A percentile compares a stretch with the other conserved stretches of the same genome.
Conservation (phyloP, 2,113 vertebrate species). For the Semicossyphus pulcher region DNA sequence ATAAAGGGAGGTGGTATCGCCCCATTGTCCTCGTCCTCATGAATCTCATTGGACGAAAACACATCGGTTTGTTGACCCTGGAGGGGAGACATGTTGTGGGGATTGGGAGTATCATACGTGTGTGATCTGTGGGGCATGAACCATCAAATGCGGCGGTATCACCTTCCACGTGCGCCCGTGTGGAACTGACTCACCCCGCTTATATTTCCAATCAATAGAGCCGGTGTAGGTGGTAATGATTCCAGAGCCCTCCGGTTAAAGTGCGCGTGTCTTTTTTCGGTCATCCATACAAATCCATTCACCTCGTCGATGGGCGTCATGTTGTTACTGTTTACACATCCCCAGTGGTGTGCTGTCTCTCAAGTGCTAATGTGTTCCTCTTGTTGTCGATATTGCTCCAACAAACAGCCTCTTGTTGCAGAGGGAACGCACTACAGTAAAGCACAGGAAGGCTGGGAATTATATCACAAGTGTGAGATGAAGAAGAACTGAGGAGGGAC, state of each 20-base stretch:
- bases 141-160: conserved; percentile 40
- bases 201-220: conserved; percentile 59
- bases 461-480: conserved; percentile 16
- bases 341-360: conserved; percentile 61
- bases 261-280: conserved; percentile 56
- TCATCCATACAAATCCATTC: conserved; percentile 69
- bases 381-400: conserved; percentile 53
- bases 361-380: conserved; percentile 64
- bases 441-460: background rate
- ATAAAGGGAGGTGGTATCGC: conserved; percentile 32
- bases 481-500: conserved; percentile 8
- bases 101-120: conserved; percentile 13
- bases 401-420: conserved; percentile 53
- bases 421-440: conserved; percentile 19
- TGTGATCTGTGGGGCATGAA: conserved; percentile 44
- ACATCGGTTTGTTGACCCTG: conserved; percentile 36
- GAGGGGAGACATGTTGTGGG: background rate
- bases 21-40: conserved; percentile 45
- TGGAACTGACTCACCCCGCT: background rate
- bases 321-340: conserved; percentile 64
- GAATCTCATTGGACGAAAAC: conserved; percentile 50
- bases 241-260: conserved; percentile 46
- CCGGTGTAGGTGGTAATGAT: conserved; percentile 67
- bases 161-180: conserved; percentile 22
- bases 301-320: conserved; percentile 58